These are phyloP conservation scores for Elegia similella DNA, from an alignment of 2,888 invertebrate genomes.

Conservation along the genomic window DNA sequence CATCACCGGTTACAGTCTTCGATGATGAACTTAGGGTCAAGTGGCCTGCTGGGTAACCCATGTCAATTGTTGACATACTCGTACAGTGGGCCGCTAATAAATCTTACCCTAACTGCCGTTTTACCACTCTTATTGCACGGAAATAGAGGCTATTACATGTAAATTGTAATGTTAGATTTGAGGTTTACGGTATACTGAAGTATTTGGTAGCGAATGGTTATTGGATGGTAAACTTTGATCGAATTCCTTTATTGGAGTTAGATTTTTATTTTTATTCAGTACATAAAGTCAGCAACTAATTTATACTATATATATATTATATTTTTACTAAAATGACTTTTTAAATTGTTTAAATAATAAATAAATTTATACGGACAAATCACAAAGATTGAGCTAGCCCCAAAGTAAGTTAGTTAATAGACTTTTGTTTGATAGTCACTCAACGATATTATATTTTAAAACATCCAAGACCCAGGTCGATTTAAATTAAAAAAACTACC, in stretches of 20 bases:
- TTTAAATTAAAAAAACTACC: too few relatives aligned
- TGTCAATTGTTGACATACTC: conserved; percentile 32
- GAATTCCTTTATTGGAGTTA: not conserved
- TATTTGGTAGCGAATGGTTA: not conserved
- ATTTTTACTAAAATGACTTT: too few relatives aligned
- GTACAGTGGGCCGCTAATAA: not conserved
- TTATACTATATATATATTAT: too few relatives aligned
- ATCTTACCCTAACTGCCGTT: not conserved
- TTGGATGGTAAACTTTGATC: not conserved
- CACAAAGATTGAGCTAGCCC: too few relatives aligned
- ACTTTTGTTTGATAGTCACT: too few relatives aligned
- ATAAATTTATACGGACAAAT: too few relatives aligned
- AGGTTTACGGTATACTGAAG: not conserved
- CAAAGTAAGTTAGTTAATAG: too few relatives aligned
- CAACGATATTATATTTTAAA: too few relatives aligned
- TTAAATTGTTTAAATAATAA: too few relatives aligned
- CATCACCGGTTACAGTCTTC: conserved; percentile 46
- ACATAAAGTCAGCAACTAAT: too few relatives aligned
- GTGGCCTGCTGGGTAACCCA: conserved; percentile 26
- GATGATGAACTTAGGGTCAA: conserved; percentile 37
- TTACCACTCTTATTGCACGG: not conserved
- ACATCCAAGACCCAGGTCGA: too few relatives aligned
- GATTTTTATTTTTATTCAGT: too few relatives aligned
- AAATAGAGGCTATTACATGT: not conserved
- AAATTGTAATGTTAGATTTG: not conserved